Base-by-base conservation (phyloP, 2,888 invertebrate species). In the Leucophora obtusa region DNA sequence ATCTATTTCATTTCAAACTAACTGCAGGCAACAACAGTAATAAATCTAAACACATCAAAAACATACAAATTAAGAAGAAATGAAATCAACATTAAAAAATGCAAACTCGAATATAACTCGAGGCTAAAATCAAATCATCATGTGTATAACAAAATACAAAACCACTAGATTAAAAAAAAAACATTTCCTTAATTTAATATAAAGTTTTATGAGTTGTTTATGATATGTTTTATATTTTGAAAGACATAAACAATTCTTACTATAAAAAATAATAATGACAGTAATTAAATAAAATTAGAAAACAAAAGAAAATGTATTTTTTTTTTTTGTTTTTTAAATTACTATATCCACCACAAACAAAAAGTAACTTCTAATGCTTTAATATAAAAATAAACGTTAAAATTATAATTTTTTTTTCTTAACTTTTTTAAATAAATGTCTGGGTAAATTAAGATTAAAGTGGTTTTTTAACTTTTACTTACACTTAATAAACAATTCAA, bases 391-490 rank as follows among this genome's bases (percentile, higher is more conserved):
- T 28, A 6, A 28, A 28, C 7, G 28, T 28, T 28, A 6, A 28
- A 28, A 28, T 28, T 28, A 6, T 1, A 28, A 6, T 28, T 7
- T 28, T 14, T n/a, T 5, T 21, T 60, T 59, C 21, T 53, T 28
- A 38, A 53, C 24, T 18, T 5, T n/a, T 70, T 17, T 7, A 28
- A 28, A 38, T 28, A 59, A 70, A 35, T 50, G 47, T 70, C 8
- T 70, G 11, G 18, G 3, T 51, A 53, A 47, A 7, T 54, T 47
- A 28, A 28, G 28, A 28, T 28, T 28, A 50, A 72, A 72, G 63
- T 56, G 21, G 56, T 50, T 63, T 65, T 65, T 65, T 50, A 65
- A 73, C 72, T 65, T 73, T 73, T 73, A 65, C 65, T 72, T 63
- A 15, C 38, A 17, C 43, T 54, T 70, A 47, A 47, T 33, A 56